A percentile compares a stretch with the other conserved stretches of the same genome.
Evolutionary conservation across 2,797 vertebrate genomes (phyloP).

Genomic region (Liparis tanakae): DNA sequence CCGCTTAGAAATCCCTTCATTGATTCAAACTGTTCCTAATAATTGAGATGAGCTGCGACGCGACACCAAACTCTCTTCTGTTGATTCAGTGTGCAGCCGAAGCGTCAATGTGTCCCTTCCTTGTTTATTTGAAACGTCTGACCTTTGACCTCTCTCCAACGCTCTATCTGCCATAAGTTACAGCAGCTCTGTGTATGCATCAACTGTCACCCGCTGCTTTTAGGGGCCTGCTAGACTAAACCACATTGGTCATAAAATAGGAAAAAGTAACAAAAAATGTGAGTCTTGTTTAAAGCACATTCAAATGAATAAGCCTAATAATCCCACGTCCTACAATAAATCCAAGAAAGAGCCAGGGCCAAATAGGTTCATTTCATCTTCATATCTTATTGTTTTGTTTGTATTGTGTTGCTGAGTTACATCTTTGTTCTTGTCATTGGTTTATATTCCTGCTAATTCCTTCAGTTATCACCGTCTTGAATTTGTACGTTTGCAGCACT

Average conservation of each 20-base stretch:
- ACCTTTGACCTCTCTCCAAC: conserved; percentile 75
- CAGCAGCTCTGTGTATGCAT: conserved; percentile 77
- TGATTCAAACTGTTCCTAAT: not conserved
- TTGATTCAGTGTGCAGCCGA: conserved; percentile 21
- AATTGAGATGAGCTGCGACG: conserved; percentile 8
- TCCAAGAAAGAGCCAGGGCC: conserved; percentile 42
- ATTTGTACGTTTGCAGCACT: conserved; percentile 41
- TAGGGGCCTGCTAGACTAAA: conserved; percentile 85
- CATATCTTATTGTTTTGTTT: conserved; percentile 44
- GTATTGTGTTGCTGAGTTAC: conserved; percentile 22
- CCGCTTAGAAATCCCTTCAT: not conserved
- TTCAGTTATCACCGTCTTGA: conserved; percentile 40
- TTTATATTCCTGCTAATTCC: conserved; percentile 35
- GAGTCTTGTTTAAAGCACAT: conserved; percentile 72
- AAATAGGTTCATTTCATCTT: conserved; percentile 24
- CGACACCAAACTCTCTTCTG: conserved; percentile 18
- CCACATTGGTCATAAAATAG: conserved; percentile 83
- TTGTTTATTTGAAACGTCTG: conserved; percentile 79
- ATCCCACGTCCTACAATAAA: conserved; percentile 64
- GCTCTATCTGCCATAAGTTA: conserved; percentile 78
- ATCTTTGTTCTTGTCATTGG: not conserved
- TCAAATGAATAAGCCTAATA: conserved; percentile 72
- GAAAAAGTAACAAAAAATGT: conserved; percentile 77
- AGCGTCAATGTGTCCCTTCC: conserved; percentile 57
- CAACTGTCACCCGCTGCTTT: conserved; percentile 81